These are phyloP conservation scores for Calameuta idolon DNA, from an alignment of 2,888 invertebrate genomes.

Conservation along the genomic window DNA sequence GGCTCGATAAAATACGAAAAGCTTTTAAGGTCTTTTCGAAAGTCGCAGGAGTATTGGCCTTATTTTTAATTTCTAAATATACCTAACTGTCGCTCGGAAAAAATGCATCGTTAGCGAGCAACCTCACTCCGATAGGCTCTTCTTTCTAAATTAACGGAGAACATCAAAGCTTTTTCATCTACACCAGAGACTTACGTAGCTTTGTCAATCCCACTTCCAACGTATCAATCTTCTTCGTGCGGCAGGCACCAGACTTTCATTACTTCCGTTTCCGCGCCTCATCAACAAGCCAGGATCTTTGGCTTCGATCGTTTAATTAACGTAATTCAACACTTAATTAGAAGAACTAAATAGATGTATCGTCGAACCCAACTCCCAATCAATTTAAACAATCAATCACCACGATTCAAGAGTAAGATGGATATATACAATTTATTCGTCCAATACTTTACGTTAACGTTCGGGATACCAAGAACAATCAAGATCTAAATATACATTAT, in stretches of 20 bases:
- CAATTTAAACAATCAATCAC: neutral
- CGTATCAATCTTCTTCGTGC: neutral
- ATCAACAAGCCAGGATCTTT: neutral
- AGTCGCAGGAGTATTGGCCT: conserved; percentile 27
- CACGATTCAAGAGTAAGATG: neutral
- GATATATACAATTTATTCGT: neutral
- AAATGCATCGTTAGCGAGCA: neutral
- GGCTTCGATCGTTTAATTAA: neutral
- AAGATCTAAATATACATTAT: neutral
- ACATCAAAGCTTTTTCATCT: neutral
- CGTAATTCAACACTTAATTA: neutral
- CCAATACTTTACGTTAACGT: neutral
- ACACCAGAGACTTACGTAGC: neutral
- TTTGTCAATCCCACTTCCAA: neutral
- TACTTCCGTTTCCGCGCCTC: neutral
- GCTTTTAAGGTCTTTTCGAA: conserved; percentile 40
- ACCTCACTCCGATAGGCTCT: neutral
- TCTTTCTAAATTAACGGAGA: neutral
- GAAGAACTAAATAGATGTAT: neutral
- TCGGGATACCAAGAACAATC: neutral
- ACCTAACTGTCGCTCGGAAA: neutral
- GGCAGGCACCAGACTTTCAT: neutral
- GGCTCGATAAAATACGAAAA: conserved; percentile 34
- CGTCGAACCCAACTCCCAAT: neutral
- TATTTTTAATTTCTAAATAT: conserved; percentile 41